These are phyloP conservation scores for Actenoides lindsayi DNA, from an alignment of 2,113 vertebrate genomes.

Conservation along the genomic window DNA sequence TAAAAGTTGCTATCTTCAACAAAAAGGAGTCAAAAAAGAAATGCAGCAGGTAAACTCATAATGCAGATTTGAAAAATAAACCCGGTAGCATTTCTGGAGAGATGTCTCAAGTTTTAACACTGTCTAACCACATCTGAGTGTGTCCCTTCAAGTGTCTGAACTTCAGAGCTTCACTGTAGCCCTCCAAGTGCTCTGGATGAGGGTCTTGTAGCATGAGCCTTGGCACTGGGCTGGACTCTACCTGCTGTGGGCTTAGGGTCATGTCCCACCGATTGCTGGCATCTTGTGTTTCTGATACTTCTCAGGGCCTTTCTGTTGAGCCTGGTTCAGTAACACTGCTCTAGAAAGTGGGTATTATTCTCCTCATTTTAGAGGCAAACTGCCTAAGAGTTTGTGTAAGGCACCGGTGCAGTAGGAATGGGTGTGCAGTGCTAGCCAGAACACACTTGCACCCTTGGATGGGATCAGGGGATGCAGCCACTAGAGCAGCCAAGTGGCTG, in stretches of 20 bases:
- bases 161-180: not conserved
- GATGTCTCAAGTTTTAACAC: not conserved
- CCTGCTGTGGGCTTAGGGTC: not conserved
- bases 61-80: not conserved
- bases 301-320: not conserved
- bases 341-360: not conserved
- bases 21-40: constrained; percentile 54
- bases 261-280: too few species aligned
- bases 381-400: not conserved
- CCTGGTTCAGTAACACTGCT: not conserved
- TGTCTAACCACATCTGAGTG: not conserved
- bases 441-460: not conserved
- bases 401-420: not conserved
- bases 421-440: not conserved
- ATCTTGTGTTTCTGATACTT: not conserved
- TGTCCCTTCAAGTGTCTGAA: not conserved
- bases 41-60: constrained; percentile 65
- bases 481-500: not conserved
- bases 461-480: too few species aligned
- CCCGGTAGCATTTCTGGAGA: not conserved
- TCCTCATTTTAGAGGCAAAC: not conserved
- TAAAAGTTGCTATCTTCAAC: constrained; percentile 55
- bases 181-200: not conserved
- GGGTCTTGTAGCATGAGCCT: not conserved
- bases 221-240: not conserved